phyloP scores from a whole-genome alignment of 2,888 invertebrate species.

The Philaethria dido region DNA sequence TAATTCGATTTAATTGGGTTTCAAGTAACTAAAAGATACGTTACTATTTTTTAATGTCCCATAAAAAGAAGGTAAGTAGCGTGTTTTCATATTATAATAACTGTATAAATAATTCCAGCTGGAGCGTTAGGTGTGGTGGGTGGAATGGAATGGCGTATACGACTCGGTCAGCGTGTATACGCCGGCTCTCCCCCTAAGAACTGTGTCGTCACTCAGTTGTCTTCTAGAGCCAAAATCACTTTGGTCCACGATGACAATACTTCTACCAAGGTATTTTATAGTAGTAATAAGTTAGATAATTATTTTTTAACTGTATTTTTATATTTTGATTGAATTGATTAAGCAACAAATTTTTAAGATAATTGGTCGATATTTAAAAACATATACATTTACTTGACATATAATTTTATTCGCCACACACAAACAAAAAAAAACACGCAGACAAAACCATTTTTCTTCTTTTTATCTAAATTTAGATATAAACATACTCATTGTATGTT shows the following conservation, averaged over 20 bases:
- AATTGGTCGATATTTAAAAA: too few relatives aligned
- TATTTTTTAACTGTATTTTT: too few relatives aligned
- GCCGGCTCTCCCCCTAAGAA: slow-evolving; percentile 67
- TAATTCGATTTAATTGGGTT: not conserved
- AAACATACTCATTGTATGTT: too few relatives aligned
- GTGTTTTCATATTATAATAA: not conserved
- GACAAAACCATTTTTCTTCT: too few relatives aligned
- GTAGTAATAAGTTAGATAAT: not conserved
- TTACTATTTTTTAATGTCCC: too few relatives aligned
- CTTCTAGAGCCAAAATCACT: slow-evolving; percentile 71
- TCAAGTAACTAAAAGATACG: not conserved
- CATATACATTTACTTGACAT: too few relatives aligned
- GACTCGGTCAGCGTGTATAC: slow-evolving; percentile 69
- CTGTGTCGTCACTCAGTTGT: slow-evolving; percentile 73
- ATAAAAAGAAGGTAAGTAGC: too few relatives aligned
- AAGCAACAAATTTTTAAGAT: too few relatives aligned
- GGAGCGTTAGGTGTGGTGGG: slow-evolving; percentile 77
- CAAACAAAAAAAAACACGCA: too few relatives aligned
- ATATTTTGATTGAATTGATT: too few relatives aligned
- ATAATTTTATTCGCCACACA: too few relatives aligned
- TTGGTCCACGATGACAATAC: slow-evolving; percentile 73
- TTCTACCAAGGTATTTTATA: slow-evolving; percentile 60
- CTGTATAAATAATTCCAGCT: slow-evolving; percentile 52
- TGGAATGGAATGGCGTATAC: slow-evolving; percentile 75
- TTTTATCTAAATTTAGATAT: too few relatives aligned